Percentiles rank a stretch among this genome's conserved stretches.
Conservation (phyloP, 2,797 vertebrate genomes). For the Sebastes diploproa region DNA sequence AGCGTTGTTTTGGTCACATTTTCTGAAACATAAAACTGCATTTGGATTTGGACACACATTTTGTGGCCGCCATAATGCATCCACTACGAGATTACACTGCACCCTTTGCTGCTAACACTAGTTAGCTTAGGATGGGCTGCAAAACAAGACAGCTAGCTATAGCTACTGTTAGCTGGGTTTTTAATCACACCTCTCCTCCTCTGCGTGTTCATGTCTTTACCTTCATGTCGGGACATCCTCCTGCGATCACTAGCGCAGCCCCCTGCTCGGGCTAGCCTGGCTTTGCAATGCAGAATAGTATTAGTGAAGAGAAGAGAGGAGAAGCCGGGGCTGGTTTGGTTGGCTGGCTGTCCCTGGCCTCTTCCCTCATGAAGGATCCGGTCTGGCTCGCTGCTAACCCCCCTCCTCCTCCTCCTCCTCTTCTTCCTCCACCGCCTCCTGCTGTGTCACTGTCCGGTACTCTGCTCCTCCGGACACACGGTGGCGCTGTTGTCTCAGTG, state of each 20-base stretch:
- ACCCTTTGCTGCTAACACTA: slow-evolving; percentile 42
- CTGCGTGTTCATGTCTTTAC: slow-evolving; percentile 68
- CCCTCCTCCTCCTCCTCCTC: slow-evolving; percentile 34
- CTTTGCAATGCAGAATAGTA: slow-evolving; percentile 47
- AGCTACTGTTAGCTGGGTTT: slow-evolving; percentile 61
- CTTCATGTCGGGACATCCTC: slow-evolving; percentile 96
- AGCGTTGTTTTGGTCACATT: slow-evolving; percentile 34
- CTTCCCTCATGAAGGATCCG: slow-evolving; percentile 85
- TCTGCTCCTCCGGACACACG: too few relatives aligned
- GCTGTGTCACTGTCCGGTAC: too few relatives aligned
- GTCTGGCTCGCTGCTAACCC: slow-evolving; percentile 64
- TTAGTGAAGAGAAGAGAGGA: slow-evolving; percentile 47
- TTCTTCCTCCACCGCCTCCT: too few relatives aligned
- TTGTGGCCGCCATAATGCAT: slow-evolving; percentile 39
- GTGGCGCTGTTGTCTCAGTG: too few relatives aligned
- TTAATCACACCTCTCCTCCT: background rate
- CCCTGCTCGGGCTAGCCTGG: slow-evolving; percentile 70
- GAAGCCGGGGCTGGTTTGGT: slow-evolving; percentile 81
- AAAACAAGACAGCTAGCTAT: slow-evolving; percentile 30
- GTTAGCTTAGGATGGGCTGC: slow-evolving; percentile 59
- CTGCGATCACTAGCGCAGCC: slow-evolving; percentile 59
- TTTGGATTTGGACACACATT: background rate
- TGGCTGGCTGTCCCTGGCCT: slow-evolving; percentile 75
- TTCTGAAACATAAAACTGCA: background rate
- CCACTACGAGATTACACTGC: slow-evolving; percentile 28